phyloP scores from a whole-genome alignment of 2,797 vertebrate genomes.

The Micrastur ruficollis region DNA sequence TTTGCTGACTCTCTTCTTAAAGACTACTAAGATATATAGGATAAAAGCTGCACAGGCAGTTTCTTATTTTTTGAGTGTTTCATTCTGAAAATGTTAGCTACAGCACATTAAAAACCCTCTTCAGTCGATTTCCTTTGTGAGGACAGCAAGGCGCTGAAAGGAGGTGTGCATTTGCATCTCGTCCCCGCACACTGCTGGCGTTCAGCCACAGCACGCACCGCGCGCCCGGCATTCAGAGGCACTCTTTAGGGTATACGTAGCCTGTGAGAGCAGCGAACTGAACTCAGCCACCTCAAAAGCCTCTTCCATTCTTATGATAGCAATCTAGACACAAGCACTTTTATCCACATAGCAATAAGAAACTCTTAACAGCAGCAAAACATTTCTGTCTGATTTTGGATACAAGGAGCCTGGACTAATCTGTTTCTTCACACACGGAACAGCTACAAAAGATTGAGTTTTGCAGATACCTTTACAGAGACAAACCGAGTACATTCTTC shows the following conservation, averaged over 20 bases:
- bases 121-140: background rate
- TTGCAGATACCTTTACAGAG: background rate
- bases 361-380: background rate
- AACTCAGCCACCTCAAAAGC: background rate
- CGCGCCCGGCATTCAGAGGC: background rate
- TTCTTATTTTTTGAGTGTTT: background rate
- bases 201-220: background rate
- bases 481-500: background rate
- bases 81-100: background rate
- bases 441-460: background rate
- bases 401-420: background rate
- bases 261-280: background rate
- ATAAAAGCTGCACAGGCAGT: background rate
- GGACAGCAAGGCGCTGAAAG: background rate
- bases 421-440: background rate
- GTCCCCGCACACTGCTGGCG: background rate
- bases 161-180: background rate
- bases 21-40: background rate
- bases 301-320: background rate
- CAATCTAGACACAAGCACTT: background rate
- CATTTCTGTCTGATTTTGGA: background rate
- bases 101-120: background rate
- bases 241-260: background rate
- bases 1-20: background rate
- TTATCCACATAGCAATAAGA: background rate